These are phyloP conservation scores for Aspiorhynchus laticeps DNA, from an alignment of 2,113 vertebrate species.

Conservation along the genomic window DNA sequence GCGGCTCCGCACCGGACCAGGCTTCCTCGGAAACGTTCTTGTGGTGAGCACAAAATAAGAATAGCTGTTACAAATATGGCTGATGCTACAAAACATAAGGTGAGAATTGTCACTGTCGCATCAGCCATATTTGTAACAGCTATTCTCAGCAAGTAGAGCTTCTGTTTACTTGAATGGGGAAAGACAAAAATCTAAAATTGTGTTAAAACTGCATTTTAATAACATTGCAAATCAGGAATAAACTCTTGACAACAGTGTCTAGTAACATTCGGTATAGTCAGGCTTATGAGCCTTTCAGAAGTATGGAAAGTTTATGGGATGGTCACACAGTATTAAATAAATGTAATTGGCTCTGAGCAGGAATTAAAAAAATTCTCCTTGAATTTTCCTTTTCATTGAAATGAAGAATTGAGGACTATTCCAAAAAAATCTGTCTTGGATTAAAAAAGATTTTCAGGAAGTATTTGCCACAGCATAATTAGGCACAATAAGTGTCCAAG, in stretches of 20 bases:
- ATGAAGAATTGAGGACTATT: background rate
- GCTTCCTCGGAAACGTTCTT: slow-evolving; percentile 93
- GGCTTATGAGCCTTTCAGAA: background rate
- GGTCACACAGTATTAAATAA: background rate
- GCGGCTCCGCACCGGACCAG: slow-evolving; percentile 82
- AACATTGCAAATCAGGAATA: no score
- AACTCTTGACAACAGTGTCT: no score
- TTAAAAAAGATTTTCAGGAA: background rate
- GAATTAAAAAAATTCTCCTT: background rate
- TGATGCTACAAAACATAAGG: no score
- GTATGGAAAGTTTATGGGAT: background rate
- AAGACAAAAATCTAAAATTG: background rate
- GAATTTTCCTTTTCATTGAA: background rate
- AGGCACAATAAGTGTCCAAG: background rate
- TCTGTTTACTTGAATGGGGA: background rate
- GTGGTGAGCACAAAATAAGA: slow-evolving; percentile 77
- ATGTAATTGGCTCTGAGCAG: background rate
- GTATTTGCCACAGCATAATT: background rate
- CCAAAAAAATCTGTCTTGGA: background rate
- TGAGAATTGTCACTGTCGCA: no score
- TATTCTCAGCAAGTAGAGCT: background rate
- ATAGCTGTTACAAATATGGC: no score
- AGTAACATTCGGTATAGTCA: background rate
- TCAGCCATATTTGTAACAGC: background rate
- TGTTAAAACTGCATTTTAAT: no score